phyloP scores from a whole-genome alignment of 2,797 vertebrate genomes.

The Ispidina picta region DNA sequence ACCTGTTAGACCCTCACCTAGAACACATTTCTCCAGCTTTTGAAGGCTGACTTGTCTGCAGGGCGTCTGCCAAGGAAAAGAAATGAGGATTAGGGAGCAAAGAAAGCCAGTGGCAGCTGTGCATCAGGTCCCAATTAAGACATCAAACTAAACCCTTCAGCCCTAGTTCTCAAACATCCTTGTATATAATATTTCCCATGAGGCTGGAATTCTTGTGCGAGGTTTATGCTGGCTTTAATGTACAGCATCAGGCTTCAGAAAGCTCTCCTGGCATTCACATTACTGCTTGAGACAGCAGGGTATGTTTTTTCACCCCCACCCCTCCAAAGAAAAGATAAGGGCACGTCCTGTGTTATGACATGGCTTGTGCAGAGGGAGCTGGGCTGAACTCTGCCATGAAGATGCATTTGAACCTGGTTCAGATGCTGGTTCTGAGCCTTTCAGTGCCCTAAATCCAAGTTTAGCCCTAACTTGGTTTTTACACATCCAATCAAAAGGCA shows the following conservation, averaged over 20 bases:
- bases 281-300: slow-evolving; percentile 24
- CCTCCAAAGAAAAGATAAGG: neutral
- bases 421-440: neutral
- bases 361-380: neutral
- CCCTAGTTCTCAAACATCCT: slow-evolving; percentile 62
- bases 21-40: slow-evolving; percentile 40
- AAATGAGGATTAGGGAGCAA: slow-evolving; percentile 60
- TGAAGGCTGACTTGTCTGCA: slow-evolving; percentile 47
- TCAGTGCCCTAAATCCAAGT: neutral
- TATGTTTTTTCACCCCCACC: neutral
- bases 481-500: neutral
- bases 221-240: slow-evolving; percentile 54
- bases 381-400: neutral
- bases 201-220: slow-evolving; percentile 43
- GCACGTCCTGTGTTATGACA: neutral
- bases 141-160: slow-evolving; percentile 65
- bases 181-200: slow-evolving; percentile 66
- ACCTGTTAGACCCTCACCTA: slow-evolving; percentile 61
- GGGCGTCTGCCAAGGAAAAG: slow-evolving; percentile 65
- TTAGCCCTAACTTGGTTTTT: neutral
- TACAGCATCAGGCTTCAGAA: slow-evolving; percentile 42
- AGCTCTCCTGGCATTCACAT: slow-evolving; percentile 7
- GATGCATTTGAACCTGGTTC: neutral
- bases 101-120: slow-evolving; percentile 68
- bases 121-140: slow-evolving; percentile 72